Evolutionary conservation across 2,113 vertebrate genomes (phyloP), one percentile per base, ranked within the genome.

Genomic region (Emydura subglobosa): DNA sequence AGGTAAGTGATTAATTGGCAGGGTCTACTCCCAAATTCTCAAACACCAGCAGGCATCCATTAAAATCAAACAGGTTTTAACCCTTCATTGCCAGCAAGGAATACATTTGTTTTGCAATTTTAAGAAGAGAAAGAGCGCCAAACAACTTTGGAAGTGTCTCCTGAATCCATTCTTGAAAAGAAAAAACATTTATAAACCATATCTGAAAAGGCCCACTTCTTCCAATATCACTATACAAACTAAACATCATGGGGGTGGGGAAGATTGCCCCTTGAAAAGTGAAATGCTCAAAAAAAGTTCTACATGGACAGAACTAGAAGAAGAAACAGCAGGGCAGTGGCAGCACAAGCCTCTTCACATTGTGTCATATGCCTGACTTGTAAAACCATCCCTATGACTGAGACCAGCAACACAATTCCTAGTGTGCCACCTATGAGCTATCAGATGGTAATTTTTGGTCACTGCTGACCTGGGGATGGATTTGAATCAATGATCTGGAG

Each of bases 1-100:
- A 97, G 96, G 92, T 74, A 96, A 97, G 93, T 34, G 84, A 96
- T 88, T 76, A 92, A 89, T 90, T 68, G 82, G 87, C 68, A 84
- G 10, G 2, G 55, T 39, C 83, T 24, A 94, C 53, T 47, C 84
- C 34, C 1, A 74, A 89, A 79, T 50, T 78, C 79, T 88, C 47
- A 27, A 42, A 16, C n/a, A 84, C 34, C 17, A 54, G 54, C 76
- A 92, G 80, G 10, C 49, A 57, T 1, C 1, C 39, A 44, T 91
- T 59, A 1, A 7, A 88, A 80, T 27, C 22, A 86, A 91, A 89
- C 19, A 27, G 82, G 29, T 72, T 83, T 74, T 27, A 85, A 51
- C 27, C 72, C 39, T 91, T 81, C 68, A 25, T 57, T 51, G 83
- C n/a, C 85, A 82, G n/a, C 22, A 68, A 80, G 25, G 42, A 61